These are phyloP conservation scores for Cosmia trapezina DNA, from an alignment of 2,888 invertebrate genomes.

Conservation along the genomic window DNA sequence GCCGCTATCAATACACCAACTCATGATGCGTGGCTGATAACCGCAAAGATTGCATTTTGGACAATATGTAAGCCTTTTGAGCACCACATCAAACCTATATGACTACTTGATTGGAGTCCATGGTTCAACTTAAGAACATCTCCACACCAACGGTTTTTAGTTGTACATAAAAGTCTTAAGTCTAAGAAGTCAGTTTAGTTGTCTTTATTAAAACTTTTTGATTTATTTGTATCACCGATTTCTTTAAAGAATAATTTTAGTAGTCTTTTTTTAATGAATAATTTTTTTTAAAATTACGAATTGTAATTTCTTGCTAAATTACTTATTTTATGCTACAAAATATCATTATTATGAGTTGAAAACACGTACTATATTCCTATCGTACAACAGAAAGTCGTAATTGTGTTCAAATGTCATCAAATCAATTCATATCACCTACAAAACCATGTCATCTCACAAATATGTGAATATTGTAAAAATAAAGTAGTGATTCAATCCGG, in stretches of 20 bases:
- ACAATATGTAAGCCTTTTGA: constrained; percentile 10
- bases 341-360: not conserved
- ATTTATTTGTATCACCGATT: not conserved
- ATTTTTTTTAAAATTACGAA: not conserved
- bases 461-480: constrained; percentile 74
- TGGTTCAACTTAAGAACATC: not conserved
- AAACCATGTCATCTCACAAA: constrained; percentile 45
- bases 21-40: constrained; percentile 31
- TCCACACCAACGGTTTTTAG: constrained; percentile 15
- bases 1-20: not conserved
- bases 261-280: not conserved
- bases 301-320: not conserved
- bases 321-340: not conserved
- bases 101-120: not conserved
- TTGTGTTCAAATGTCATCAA: not conserved
- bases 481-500: constrained; percentile 53
- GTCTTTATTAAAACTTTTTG: not conserved
- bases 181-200: no score
- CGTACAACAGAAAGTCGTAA: constrained; percentile 8
- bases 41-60: constrained; percentile 41
- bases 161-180: not conserved
- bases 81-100: constrained; percentile 25
- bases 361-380: not conserved
- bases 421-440: constrained; percentile 28
- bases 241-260: not conserved